Base-by-base conservation (phyloP, 1,140 invertebrate genomes). In the Bombus breviceps region DNA sequence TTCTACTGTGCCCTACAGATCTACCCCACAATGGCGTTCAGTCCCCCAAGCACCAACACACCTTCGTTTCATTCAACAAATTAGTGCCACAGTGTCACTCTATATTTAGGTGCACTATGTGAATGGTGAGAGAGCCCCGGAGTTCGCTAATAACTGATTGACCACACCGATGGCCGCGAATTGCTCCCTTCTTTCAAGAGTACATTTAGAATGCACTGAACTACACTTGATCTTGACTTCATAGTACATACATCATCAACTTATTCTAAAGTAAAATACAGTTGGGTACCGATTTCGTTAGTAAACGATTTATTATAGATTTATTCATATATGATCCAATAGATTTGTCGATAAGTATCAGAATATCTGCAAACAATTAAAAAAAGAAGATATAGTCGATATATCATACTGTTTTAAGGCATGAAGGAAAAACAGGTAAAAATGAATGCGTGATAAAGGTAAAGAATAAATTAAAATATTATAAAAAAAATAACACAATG, bases 21-120 rank as follows among this genome's bases (percentile, higher is more conserved):
- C 88, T 89, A 92, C 91, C 90, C 90, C 86, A 92, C 91, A 90
- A 87, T 91, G 87, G 87, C 90, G 91, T 90, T 90, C 89, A 89
- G 92, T 92, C 91, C 93, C 93, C 92, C 92, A 93, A 90, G 89
- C 86, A 90, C 91, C 89, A 93, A 91, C 92, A 92, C 93, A 93
- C 91, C 93, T 94, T 92, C 91, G 91, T 90, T 93, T 90, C 93
- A 94, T 95, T 95, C 93, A 93, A 95, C 93, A 93, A 94, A 95
- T 95, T 94, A 94, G 89, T 94, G 92, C 93, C 91, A 93, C 92
- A 92, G 92, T 95, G 93, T 95, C 93, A 95, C 89, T 94, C 93
- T 94, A 94, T 93, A 93, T 94, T 93, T 93, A 94, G 90, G 85
- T 91, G 77, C 83, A 76, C 83, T 83, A 85, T 80, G 75, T 78